Base-by-base conservation (phyloP, 2,797 vertebrate genomes). In the Syngnathus acus region DNA sequence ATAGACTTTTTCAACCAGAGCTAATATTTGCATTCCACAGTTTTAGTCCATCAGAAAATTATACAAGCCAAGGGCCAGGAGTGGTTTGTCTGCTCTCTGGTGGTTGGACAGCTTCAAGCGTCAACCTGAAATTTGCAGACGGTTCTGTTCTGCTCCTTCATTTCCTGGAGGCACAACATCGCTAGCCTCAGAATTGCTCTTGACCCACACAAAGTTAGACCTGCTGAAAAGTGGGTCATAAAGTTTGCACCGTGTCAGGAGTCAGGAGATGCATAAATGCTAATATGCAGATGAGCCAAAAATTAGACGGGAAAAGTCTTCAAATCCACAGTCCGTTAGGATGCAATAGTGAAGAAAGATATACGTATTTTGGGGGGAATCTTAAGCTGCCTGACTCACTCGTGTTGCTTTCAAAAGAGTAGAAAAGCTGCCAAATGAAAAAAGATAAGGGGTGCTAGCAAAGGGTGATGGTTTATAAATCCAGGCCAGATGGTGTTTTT, bases 81-180 rank as follows among this genome's bases (percentile, higher is more conserved):
- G 59, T 62, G 43, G 40, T 62, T 21, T 43, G 40, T 42, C 39
- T 23, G 38, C 2, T n/a, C 38, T 60, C 32, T 57, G 32, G 54
- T 57, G 54, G 13, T 57, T 6, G 13, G 39, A 40, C 58, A 21
- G 58, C 58, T 60, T 40, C 58, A 60, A 60, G 58, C 58, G 17
- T 40, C 32, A 58, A 58, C 32, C 55, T 58, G 32, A 40, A 60
- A 60, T 60, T 21, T 42, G 37, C 58, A 60, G 58, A 38, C 39
- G n/a, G 19, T n/a, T 60, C 54, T 57, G 54, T 60, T 40, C 58
- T 62, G 59, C n/a, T 62, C 0, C 11, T 43, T 9, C 11, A 43
- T 40, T 39, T 60, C 58, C 54, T 57, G 26, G 6, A 57, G 54
- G 54, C 54, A 57, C 54, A 2, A 57, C 23, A 37, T 32, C 54